phyloP scores from a whole-genome alignment of 2,888 invertebrate species.

The Agrilus mali region DNA sequence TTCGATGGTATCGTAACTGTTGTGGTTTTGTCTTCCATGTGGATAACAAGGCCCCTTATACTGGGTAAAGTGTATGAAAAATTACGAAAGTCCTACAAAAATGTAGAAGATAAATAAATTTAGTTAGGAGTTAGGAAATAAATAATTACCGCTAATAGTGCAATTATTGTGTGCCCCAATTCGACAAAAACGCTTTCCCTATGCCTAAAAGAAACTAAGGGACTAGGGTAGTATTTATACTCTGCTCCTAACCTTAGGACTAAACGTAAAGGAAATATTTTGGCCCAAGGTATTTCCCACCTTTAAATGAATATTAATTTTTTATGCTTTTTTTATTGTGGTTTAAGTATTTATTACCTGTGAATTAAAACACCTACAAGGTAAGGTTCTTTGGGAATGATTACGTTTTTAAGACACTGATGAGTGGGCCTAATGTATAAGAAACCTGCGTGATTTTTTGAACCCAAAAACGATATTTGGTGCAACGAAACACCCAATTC shows the following conservation, averaged over 20 bases:
- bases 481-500: slow-evolving; percentile 59
- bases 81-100: slow-evolving; percentile 61
- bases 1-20: slow-evolving; percentile 64
- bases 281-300: slow-evolving; percentile 74
- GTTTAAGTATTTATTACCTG: slow-evolving; percentile 31
- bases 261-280: slow-evolving; percentile 61
- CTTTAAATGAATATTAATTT: slow-evolving; percentile 22
- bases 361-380: slow-evolving; percentile 68
- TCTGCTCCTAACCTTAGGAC: slow-evolving; percentile 71
- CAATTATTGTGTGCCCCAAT: slow-evolving; percentile 80
- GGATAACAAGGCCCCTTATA: slow-evolving; percentile 64
- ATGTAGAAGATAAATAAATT: not conserved
- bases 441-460: slow-evolving; percentile 67
- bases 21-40: slow-evolving; percentile 71
- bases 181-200: slow-evolving; percentile 72
- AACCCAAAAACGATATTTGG: slow-evolving; percentile 48
- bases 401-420: slow-evolving; percentile 67
- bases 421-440: slow-evolving; percentile 68
- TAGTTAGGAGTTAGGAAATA: not conserved
- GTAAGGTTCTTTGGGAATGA: slow-evolving; percentile 60
- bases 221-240: slow-evolving; percentile 76
- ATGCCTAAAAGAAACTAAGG: slow-evolving; percentile 62
- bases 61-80: slow-evolving; percentile 68
- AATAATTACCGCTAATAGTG: slow-evolving; percentile 54
- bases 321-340: too few species aligned